Conservation (phyloP, 2,113 vertebrate species). For the Cynoglossus semilaevis region DNA sequence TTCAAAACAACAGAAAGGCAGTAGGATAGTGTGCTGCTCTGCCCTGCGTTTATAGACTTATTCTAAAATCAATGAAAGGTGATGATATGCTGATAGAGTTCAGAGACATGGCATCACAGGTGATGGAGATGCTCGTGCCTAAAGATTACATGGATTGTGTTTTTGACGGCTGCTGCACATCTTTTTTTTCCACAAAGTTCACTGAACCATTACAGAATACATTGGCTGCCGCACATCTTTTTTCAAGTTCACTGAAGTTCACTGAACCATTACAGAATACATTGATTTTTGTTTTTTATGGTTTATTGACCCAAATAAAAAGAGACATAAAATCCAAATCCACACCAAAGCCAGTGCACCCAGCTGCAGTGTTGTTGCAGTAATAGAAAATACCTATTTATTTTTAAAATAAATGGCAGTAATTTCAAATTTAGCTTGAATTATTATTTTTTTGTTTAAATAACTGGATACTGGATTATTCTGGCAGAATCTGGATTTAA, state of each 20-base stretch:
- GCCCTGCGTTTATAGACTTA: too few species aligned
- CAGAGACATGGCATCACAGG: background rate
- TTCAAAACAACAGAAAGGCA: conserved; percentile 7
- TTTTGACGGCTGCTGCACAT: conserved; percentile 6
- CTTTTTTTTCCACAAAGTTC: conserved; percentile 18
- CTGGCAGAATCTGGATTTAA: too few species aligned
- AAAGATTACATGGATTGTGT: conserved; percentile 15
- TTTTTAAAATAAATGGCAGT: background rate
- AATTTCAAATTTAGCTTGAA: too few species aligned
- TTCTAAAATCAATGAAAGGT: conserved; percentile 29
- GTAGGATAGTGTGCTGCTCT: conserved; percentile 7
- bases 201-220: conserved; percentile 12
- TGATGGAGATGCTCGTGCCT: conserved; percentile 14
- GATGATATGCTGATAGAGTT: conserved; percentile 7
- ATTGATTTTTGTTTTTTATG: conserved; percentile 32
- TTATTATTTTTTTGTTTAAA: too few species aligned
- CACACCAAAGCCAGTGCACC: background rate
- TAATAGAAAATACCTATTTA: background rate
- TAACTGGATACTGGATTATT: too few species aligned
- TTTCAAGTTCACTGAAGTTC: conserved; percentile 15
- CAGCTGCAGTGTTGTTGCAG: background rate
- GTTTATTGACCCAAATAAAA: conserved; percentile 32
- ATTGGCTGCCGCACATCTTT: conserved; percentile 17
- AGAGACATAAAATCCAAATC: conserved; percentile 3
- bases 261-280: conserved; percentile 12